phyloP scores from a whole-genome alignment of 2,113 vertebrate genomes.

The Tenrec ecaudatus region DNA sequence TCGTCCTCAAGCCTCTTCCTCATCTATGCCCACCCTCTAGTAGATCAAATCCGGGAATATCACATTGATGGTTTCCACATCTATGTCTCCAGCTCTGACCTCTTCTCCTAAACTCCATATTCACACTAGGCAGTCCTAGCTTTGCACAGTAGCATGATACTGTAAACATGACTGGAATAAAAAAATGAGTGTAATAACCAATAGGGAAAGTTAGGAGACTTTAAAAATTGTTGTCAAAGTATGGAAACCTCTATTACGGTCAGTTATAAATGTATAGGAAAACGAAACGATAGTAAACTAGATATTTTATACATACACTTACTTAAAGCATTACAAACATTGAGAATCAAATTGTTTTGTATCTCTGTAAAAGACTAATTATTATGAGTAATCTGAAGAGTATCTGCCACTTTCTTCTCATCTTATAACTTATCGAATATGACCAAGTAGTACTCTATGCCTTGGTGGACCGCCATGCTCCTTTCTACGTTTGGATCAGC shows the following conservation, averaged over 20 bases:
- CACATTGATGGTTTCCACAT: background rate
- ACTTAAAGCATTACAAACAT: slow-evolving; percentile 21
- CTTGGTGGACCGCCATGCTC: background rate
- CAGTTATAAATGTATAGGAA: slow-evolving; percentile 6
- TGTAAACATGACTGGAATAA: background rate
- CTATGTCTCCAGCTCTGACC: background rate
- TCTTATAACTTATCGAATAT: background rate
- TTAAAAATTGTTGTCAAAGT: slow-evolving; percentile 47
- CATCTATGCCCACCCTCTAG: background rate
- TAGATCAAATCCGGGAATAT: background rate
- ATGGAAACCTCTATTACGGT: background rate
- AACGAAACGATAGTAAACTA: background rate
- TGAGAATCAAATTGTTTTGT: slow-evolving; percentile 28
- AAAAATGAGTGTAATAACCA: background rate
- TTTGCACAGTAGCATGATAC: background rate
- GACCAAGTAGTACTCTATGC: background rate
- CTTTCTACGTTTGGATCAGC: slow-evolving; percentile 15
- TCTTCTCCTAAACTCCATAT: slow-evolving; percentile 41
- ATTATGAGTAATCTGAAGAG: background rate
- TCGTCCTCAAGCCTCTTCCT: background rate
- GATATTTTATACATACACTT: background rate
- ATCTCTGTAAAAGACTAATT: slow-evolving; percentile 20
- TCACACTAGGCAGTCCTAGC: background rate
- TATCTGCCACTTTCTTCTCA: background rate
- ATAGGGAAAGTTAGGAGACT: slow-evolving; percentile 5